These are phyloP conservation scores for Phyllotreta striolata DNA, from an alignment of 2,888 invertebrate genomes.

Conservation along the genomic window DNA sequence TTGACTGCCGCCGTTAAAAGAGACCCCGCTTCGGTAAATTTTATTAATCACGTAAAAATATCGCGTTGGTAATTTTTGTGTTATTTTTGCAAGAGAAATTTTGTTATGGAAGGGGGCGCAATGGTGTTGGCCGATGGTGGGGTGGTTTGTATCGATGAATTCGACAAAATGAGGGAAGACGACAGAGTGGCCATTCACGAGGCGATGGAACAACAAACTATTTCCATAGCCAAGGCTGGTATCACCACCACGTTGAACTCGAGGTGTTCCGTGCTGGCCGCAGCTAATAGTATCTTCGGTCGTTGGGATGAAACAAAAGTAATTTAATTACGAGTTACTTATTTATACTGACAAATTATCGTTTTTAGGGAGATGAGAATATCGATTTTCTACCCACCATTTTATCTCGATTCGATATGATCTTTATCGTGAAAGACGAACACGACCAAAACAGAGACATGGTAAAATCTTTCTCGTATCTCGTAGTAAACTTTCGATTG, in stretches of 20 bases:
- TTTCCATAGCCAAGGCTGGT: conserved; percentile 99
- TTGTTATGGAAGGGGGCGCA: conserved; percentile 98
- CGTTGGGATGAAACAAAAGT: conserved; percentile 97
- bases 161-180: conserved; percentile 99
- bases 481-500: not conserved
- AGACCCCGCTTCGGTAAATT: conserved; percentile 87
- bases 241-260: conserved; percentile 99
- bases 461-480: conserved; percentile 64
- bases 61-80: conserved; percentile 7
- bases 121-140: conserved; percentile 99
- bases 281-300: conserved; percentile 98
- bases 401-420: conserved; percentile 99
- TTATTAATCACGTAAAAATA: conserved; percentile 8
- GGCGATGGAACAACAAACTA: conserved; percentile 99
- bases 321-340: conserved; percentile 19
- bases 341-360: conserved; percentile 16
- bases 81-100: conserved; percentile 76
- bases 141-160: conserved; percentile 99
- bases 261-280: conserved; percentile 97
- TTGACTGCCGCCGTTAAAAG: conserved; percentile 96
- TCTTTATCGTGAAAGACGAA: conserved; percentile 98
- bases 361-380: conserved; percentile 83
- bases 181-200: conserved; percentile 99
- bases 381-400: conserved; percentile 99
- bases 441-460: conserved; percentile 89